Evolutionary conservation across 2,113 vertebrate species (phyloP), one percentile per base, ranked within the genome.

Genomic region (Phoenicopterus ruber): DNA sequence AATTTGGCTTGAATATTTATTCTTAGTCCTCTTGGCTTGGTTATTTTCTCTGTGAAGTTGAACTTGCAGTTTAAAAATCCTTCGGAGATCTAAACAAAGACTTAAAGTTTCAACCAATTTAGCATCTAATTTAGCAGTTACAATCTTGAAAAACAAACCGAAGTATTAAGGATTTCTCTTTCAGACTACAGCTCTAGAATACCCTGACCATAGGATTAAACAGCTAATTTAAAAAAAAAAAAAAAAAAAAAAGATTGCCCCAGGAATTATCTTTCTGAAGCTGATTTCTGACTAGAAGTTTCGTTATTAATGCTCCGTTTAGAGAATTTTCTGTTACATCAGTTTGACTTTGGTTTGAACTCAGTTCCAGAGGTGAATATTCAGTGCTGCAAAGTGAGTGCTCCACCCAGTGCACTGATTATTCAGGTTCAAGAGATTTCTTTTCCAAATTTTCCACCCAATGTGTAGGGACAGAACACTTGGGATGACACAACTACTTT

Each of bases 401-500:
- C 94, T 96, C 96, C 94, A 97, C 97, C 97, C 97, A 96, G 16
- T 44, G 36, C 59, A 22, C 82, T 97, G 95, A 78, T 96, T 97
- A 97, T 96, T 94, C 94, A 95, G 88, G 92, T 97, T 98, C 77
- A 92, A 95, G 95, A 87, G 95, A 96, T 93, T 97, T 97, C 90
- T 97, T 88, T 94, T 97, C 82, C 88, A 97, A 94, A 94, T 92
- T 97, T 97, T 95, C 97, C 95, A 97, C 96, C 70, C 95, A 89
- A 66, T 63, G 31, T 93, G 92, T 89, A 90, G 87, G 62, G 87
- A 94, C 49, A 71, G 76, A 97, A 81, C 70, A 88, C 90, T 97
- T 94, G 73, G 57, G 90, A 97, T 97, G 96, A 98, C 88, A 96
- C 92, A 95, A 96, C 38, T 74, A 20, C 93, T 98, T 97, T 95